Percentiles rank a stretch among this genome's conserved stretches.
These are phyloP conservation scores for Alfaro cultratus DNA, from an alignment of 2,797 vertebrate genomes.

Conservation along the genomic window DNA sequence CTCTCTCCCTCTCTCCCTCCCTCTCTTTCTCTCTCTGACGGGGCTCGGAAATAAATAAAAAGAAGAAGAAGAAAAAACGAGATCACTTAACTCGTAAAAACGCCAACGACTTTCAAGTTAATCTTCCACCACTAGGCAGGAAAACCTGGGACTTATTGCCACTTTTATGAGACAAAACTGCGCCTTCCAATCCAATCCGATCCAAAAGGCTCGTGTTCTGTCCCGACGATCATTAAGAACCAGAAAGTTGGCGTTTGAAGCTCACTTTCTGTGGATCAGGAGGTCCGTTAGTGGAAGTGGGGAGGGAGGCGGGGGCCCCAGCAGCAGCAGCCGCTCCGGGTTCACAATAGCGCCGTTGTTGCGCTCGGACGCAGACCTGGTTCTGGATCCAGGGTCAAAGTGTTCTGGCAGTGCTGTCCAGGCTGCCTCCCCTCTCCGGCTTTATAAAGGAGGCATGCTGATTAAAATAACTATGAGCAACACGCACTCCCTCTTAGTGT, in stretches of 20 bases:
- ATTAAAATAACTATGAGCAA: not conserved
- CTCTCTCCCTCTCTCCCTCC: constrained; percentile 17
- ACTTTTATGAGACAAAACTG: not conserved
- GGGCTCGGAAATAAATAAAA: not conserved
- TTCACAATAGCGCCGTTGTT: constrained; percentile 35
- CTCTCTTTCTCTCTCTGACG: not conserved
- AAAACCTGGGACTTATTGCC: constrained; percentile 10
- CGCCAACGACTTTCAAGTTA: constrained; percentile 49
- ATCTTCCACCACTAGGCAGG: constrained; percentile 60
- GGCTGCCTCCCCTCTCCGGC: not conserved
- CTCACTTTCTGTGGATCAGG: constrained; percentile 1
- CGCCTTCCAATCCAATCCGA: not conserved
- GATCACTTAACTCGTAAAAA: constrained; percentile 18
- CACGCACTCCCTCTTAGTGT: not conserved
- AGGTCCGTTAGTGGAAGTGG: constrained; percentile 1
- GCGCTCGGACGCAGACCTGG: constrained; percentile 1
- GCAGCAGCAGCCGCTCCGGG: not conserved
- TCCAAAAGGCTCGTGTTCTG: not conserved
- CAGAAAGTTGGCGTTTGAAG: not conserved
- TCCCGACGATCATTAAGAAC: not conserved
- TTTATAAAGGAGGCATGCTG: not conserved
- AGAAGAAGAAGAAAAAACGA: not conserved
- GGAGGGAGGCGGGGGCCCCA: not conserved
- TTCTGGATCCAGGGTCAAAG: not conserved
- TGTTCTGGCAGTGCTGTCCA: not conserved